These are phyloP conservation scores for Synodontis membranacea DNA, from an alignment of 2,113 vertebrate species.

Conservation along the genomic window DNA sequence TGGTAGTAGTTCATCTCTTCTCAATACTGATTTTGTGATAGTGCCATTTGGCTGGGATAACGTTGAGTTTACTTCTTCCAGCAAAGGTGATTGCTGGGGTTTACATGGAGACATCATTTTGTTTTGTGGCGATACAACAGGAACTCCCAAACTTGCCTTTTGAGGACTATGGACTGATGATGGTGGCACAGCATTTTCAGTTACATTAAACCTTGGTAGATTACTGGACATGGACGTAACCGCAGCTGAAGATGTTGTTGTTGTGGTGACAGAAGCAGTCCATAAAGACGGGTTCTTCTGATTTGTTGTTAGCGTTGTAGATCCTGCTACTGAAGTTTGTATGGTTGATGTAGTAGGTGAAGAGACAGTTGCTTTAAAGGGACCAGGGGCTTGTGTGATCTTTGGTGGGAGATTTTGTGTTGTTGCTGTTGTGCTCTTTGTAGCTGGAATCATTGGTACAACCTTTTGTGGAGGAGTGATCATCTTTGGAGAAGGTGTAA, in stretches of 20 bases:
- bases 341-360: not conserved
- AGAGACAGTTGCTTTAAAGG: not conserved
- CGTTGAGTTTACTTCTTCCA: constrained; percentile 17
- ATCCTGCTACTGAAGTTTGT: not conserved
- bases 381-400: not conserved
- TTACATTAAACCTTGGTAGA: not conserved
- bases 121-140: not conserved
- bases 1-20: constrained; percentile 9
- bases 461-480: constrained; percentile 8
- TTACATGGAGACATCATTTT: constrained; percentile 7
- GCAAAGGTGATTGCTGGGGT: not conserved
- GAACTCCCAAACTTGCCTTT: constrained; percentile 13
- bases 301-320: not conserved
- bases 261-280: not conserved
- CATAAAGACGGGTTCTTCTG: constrained; percentile 9
- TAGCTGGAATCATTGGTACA: constrained; percentile 12
- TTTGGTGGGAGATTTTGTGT: not conserved
- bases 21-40: not conserved
- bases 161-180: not conserved
- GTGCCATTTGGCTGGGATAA: not conserved
- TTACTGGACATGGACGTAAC: not conserved
- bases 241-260: not conserved
- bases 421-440: constrained; percentile 21
- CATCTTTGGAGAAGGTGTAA: not conserved
- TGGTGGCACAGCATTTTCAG: not conserved